Percentiles rank a stretch among this genome's conserved stretches.
These are phyloP conservation scores for Anseranas semipalmata DNA, from an alignment of 2,113 vertebrate species.

Conservation along the genomic window DNA sequence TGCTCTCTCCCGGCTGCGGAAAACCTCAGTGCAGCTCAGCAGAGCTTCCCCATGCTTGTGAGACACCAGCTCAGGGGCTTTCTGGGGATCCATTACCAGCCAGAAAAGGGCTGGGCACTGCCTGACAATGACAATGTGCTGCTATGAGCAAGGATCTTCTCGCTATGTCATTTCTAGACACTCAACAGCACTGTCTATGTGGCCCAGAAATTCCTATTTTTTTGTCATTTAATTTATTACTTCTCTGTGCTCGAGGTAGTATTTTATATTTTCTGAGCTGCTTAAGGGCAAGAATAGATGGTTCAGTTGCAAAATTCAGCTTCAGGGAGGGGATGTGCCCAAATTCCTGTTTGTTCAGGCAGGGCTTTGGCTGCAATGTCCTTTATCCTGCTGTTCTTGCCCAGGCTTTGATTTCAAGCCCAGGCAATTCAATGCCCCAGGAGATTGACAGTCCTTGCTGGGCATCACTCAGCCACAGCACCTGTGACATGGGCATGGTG, in stretches of 20 bases:
- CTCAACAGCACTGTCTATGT: accelerated
- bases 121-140: background rate
- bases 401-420: background rate
- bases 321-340: background rate
- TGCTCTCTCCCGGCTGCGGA: background rate
- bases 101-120: background rate
- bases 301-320: background rate
- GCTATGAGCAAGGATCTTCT: background rate
- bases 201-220: background rate
- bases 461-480: background rate
- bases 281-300: accelerated
- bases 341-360: background rate
- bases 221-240: accelerated
- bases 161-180: background rate
- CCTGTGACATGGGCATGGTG: background rate
- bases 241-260: accelerated
- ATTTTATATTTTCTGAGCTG: background rate
- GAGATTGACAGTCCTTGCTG: background rate
- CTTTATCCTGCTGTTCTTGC: background rate
- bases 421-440: accelerated
- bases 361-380: background rate
- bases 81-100: background rate
- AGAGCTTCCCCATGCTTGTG: background rate
- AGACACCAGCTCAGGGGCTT: background rate
- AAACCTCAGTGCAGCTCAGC: constrained; percentile 29